These are phyloP conservation scores for Penaeus vannamei DNA, from an alignment of 1,140 invertebrate species.

Conservation along the genomic window DNA sequence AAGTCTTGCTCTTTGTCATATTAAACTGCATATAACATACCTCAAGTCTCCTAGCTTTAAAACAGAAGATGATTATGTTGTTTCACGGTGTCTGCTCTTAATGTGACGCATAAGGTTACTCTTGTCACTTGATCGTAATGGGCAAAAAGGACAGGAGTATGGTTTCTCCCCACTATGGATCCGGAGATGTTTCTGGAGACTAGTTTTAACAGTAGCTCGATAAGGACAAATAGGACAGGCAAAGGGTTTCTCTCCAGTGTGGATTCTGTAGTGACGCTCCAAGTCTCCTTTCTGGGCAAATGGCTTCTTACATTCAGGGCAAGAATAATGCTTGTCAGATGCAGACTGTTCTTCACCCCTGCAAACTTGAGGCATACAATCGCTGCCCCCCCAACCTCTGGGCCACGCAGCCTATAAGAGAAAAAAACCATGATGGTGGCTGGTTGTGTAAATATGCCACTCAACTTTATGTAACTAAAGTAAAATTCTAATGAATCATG, in stretches of 20 bases:
- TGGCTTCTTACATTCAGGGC: conserved; percentile 51
- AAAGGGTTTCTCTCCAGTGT: conserved; percentile 61
- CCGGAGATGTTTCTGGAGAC: conserved; percentile 55
- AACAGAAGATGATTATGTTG: not conserved
- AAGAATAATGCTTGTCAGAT: conserved; percentile 46
- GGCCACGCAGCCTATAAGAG: conserved; percentile 56
- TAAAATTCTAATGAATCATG: not conserved
- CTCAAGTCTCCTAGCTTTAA: not conserved
- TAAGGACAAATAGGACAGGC: conserved; percentile 58
- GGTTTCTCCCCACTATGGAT: conserved; percentile 60
- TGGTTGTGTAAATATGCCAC: not conserved
- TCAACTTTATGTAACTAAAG: not conserved
- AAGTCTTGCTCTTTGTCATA: too few relatives aligned
- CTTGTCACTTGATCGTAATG: conserved; percentile 54
- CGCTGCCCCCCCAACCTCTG: conserved; percentile 50
- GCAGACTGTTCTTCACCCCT: conserved; percentile 43
- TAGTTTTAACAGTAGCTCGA: conserved; percentile 53
- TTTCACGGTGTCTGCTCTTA: conserved; percentile 42
- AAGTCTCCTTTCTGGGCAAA: conserved; percentile 54
- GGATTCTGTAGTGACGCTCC: conserved; percentile 54
- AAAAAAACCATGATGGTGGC: conserved; percentile 51
- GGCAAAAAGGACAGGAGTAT: conserved; percentile 50
- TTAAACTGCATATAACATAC: too few relatives aligned
- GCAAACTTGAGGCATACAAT: conserved; percentile 46
- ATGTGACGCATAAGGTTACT: conserved; percentile 54